Evolutionary conservation across 2,113 vertebrate species (phyloP).

Genomic region (Rafetus swinhoei): DNA sequence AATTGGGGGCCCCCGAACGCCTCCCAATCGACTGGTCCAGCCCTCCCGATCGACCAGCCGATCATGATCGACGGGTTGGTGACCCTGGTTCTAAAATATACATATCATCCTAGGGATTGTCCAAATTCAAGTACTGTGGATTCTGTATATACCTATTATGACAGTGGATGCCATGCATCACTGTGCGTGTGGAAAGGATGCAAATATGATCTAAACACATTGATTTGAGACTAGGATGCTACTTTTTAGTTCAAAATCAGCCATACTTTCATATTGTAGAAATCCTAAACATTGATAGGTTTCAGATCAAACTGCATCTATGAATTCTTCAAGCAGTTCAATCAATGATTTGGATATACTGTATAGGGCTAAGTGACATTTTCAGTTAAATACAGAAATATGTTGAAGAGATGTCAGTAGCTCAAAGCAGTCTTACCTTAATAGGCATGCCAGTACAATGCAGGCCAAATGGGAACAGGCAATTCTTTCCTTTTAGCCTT

Average conservation of each 20-base stretch:
- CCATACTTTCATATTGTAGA: neutral
- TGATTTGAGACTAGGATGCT: neutral
- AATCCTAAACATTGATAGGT: neutral
- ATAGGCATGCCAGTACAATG: constrained; percentile 99
- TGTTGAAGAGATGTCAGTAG: neutral
- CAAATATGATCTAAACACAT: neutral
- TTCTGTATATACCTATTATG: neutral
- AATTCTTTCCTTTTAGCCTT: constrained; percentile 91
- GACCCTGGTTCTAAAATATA: no score
- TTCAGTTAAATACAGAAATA: neutral
- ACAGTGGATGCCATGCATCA: neutral
- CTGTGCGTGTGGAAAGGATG: neutral
- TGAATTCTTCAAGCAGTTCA: neutral
- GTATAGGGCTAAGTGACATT: neutral
- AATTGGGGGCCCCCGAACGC: no score
- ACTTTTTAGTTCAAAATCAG: neutral
- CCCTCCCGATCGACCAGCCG: no score
- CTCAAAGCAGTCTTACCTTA: constrained; percentile 84
- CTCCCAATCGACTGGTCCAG: no score
- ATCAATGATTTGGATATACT: neutral
- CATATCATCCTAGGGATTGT: neutral
- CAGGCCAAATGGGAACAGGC: constrained; percentile 95
- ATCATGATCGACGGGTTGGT: no score
- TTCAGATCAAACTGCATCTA: neutral
- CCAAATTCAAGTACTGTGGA: neutral